Conservation (phyloP, 2,888 invertebrate genomes). For the Hymenopus coronatus region DNA sequence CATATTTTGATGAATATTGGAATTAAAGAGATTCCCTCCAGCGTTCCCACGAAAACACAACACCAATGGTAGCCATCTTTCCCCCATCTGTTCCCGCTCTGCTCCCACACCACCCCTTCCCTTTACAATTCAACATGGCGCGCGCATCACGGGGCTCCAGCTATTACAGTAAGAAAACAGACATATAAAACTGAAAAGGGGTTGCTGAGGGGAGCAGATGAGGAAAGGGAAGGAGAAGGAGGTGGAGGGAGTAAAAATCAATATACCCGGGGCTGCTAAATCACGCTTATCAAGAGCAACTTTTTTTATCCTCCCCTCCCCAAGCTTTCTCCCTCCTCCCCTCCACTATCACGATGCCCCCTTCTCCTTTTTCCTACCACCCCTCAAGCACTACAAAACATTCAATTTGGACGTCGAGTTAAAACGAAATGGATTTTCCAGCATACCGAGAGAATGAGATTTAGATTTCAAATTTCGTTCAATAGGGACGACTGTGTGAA, state of each 20-base stretch:
- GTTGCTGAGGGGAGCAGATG: conserved; percentile 47
- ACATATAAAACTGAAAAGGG: conserved; percentile 54
- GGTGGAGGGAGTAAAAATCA: conserved; percentile 45
- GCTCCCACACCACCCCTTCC: conserved; percentile 34
- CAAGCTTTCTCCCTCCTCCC: conserved; percentile 34
- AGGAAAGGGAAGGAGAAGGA: conserved; percentile 41
- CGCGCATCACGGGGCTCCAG: conserved; percentile 45
- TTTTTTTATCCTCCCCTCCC: conserved; percentile 43
- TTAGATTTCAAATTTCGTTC: conserved; percentile 46
- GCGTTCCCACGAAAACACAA: conserved; percentile 27
- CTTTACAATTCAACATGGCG: conserved; percentile 49
- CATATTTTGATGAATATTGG: conserved; percentile 29
- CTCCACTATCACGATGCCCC: conserved; percentile 34
- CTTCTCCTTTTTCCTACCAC: conserved; percentile 31
- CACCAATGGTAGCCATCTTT: conserved; percentile 35
- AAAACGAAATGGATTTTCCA: conserved; percentile 59
- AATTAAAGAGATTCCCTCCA: conserved; percentile 26
- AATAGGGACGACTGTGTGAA: conserved; percentile 30
- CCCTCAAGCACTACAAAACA: conserved; percentile 53
- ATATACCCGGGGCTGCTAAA: conserved; percentile 71
- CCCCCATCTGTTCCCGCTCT: conserved; percentile 7
- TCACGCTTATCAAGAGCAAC: conserved; percentile 61
- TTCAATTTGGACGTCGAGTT: conserved; percentile 60
- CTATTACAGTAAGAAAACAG: conserved; percentile 57
- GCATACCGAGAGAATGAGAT: conserved; percentile 48